Evolutionary conservation across 2,113 vertebrate genomes (phyloP), one percentile per base, ranked within the genome.

Genomic region (Scopus umbretta): DNA sequence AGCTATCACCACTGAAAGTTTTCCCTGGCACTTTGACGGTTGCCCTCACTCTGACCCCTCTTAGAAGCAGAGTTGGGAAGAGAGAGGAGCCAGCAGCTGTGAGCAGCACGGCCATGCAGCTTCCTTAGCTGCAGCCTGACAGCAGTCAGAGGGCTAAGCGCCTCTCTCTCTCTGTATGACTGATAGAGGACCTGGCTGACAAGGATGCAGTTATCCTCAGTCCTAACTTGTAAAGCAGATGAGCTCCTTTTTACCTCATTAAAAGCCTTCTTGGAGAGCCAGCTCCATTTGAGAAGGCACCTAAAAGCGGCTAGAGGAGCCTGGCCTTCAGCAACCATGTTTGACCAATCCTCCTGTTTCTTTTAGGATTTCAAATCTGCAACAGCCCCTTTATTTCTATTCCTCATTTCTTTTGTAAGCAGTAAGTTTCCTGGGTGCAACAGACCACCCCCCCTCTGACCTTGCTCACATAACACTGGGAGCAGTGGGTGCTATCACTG

Each of bases 31-130:
- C 59, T 92, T 78, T 15, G 15, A 40, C 49, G 67, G 30, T 16
- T 94, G 89, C 45, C 92, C 93, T 86, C 74, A 67, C 67, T 81
- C 75, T 94, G 93, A 97, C 84, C 92, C 10, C 56, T 92, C 81
- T 27, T 36, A 38, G 79, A 88, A 78, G 78, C 61, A 47, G 86
- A 80, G 19, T 1, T 62, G 61, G 73, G 63, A 75, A 88, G 49
- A 58, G 38, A 88, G 49, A 81, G 43, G 62, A 91, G 49, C 52
- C 67, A 79, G 88, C 72, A 86, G 70, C 88, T 93, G 68, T 0
- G 12, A 90, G 53, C 38, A 90, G 81, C 45, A 58, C 3, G 2
- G 79, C 75, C 66, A 0, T 13, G 52, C 17, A 6, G 58, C 86
- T 93, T 79, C 47, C 78, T 58, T 30, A 78, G 58, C 80, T 52